Percentiles rank a stretch among this genome's conserved stretches.
phyloP scores from a whole-genome alignment of 2,113 vertebrate species.

The Tapirus terrestris region DNA sequence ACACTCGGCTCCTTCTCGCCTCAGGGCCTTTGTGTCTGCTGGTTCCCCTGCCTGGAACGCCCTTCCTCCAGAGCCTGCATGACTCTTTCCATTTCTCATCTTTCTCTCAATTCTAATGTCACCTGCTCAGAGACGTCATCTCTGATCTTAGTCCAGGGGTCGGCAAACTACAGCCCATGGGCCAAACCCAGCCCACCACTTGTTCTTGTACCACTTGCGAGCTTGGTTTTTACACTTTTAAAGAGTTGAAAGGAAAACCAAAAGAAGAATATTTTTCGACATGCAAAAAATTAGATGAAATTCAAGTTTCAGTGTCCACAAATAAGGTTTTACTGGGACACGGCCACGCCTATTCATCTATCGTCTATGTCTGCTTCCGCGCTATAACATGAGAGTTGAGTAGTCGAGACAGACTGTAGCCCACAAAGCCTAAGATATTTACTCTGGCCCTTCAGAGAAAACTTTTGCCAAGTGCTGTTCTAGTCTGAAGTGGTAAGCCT shows the following conservation, averaged over 20 bases:
- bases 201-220: neutral
- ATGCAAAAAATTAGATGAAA: neutral
- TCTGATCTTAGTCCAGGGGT: neutral
- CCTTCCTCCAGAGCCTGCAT: neutral
- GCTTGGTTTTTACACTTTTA: neutral
- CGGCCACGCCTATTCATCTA: neutral
- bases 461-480: neutral
- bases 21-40: neutral
- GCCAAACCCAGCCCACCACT: neutral
- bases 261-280: neutral
- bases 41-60: neutral
- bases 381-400: neutral
- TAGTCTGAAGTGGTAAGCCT: neutral
- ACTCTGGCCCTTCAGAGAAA: neutral
- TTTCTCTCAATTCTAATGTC: neutral
- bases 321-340: neutral
- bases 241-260: neutral
- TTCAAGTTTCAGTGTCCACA: neutral
- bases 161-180: neutral
- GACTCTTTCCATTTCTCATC: neutral
- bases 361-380: neutral
- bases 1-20: fast-evolving
- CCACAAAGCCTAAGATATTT: neutral
- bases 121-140: neutral
- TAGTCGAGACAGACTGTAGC: neutral